These are phyloP conservation scores for Falco naumanni DNA, from an alignment of 2,797 vertebrate species.

Conservation along the genomic window DNA sequence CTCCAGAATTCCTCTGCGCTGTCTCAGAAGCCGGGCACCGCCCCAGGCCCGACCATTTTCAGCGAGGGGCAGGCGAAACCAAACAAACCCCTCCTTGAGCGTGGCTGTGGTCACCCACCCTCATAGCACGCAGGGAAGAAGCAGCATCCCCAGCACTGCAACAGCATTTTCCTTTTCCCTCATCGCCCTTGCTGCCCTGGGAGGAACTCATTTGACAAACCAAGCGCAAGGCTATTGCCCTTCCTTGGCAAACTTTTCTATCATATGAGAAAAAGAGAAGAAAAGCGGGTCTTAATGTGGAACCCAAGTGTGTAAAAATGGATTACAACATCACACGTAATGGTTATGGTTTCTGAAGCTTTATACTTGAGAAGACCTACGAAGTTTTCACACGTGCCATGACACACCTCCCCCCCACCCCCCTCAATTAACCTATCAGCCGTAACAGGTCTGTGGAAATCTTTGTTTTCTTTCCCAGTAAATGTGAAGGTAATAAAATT, in stretches of 20 bases:
- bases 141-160: neutral
- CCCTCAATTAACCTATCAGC: neutral
- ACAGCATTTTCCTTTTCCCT: neutral
- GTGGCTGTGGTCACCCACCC: neutral
- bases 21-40: neutral
- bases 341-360: neutral
- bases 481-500: neutral
- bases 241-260: neutral
- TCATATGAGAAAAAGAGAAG: neutral
- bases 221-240: neutral
- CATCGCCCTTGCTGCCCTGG: fast-evolving
- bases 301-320: no score
- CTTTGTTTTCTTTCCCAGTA: neutral
- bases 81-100: no score
- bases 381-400: neutral
- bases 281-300: neutral
- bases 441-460: neutral
- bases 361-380: neutral
- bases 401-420: neutral
- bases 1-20: neutral
- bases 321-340: neutral
- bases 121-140: fast-evolving
- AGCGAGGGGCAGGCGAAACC: neutral
- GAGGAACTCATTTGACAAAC: no score
- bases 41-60: neutral